Conservation (phyloP, 1,140 invertebrate genomes). For the Condylostylus longicornis region DNA sequence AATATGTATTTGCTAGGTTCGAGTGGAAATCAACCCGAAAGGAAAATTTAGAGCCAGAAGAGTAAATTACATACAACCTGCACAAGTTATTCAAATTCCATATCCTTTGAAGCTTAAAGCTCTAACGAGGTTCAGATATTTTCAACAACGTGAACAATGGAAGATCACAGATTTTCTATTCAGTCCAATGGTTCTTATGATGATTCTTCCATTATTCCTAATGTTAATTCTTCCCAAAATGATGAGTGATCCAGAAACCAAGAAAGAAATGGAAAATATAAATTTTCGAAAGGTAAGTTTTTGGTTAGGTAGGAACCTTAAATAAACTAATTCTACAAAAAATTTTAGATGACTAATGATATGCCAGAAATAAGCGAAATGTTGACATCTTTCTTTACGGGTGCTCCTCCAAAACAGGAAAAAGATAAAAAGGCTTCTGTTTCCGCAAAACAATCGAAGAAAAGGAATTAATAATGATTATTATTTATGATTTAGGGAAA, state of each 20-base stretch:
- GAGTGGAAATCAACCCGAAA: conserved; percentile 90
- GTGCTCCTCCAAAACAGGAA: conserved; percentile 34
- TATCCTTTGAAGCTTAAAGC: conserved; percentile 85
- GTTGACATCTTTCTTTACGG: conserved; percentile 63
- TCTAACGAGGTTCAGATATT: conserved; percentile 70
- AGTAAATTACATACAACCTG: conserved; percentile 88
- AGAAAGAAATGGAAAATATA: conserved; percentile 85
- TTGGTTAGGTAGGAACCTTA: not conserved
- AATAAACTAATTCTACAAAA: not conserved
- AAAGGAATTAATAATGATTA: conserved; percentile 15
- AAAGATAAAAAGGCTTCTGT: conserved; percentile 22
- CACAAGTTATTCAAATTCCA: conserved; percentile 68
- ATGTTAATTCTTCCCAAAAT: conserved; percentile 91
- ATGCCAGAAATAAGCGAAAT: conserved; percentile 86
- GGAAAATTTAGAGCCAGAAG: conserved; percentile 91
- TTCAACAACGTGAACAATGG: conserved; percentile 90
- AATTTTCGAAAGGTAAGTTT: conserved; percentile 21
- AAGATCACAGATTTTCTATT: conserved; percentile 86
- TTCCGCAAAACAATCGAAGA: conserved; percentile 22
- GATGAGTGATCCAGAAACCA: conserved; percentile 92
- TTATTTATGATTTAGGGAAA: conserved; percentile 4
- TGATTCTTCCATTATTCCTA: conserved; percentile 79
- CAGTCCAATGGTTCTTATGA: conserved; percentile 96
- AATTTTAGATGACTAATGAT: conserved; percentile 52
- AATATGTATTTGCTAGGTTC: conserved; percentile 17